Evolutionary conservation across 2,113 vertebrate genomes (phyloP).

Genomic region (Elanus axillaris): DNA sequence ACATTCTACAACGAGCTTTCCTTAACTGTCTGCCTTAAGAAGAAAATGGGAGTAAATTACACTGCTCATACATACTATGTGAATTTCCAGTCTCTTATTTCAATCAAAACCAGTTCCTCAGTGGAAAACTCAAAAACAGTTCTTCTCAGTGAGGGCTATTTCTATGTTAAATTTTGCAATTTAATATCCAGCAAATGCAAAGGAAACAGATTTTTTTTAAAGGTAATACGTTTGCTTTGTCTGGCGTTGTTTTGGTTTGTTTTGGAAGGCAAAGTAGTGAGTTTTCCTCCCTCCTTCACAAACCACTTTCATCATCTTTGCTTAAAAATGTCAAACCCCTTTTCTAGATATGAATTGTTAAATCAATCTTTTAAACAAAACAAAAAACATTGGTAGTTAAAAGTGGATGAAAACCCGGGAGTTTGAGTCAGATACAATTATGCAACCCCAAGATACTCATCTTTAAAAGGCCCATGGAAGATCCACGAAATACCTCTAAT

Average conservation of each 20-base stretch:
- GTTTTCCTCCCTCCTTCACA: background rate
- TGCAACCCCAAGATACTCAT: background rate
- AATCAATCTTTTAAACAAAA: background rate
- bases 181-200: background rate
- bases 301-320: background rate
- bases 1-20: background rate
- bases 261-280: background rate
- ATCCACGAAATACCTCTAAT: background rate
- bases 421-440: background rate
- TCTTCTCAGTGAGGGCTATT: background rate
- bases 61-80: background rate
- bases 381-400: background rate
- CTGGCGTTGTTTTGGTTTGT: background rate
- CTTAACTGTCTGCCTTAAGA: background rate
- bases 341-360: background rate
- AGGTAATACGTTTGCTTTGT: background rate
- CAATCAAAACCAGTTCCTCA: background rate
- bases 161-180: background rate
- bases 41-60: background rate
- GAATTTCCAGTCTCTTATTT: constrained; percentile 12
- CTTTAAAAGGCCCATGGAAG: background rate
- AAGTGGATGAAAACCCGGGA: background rate
- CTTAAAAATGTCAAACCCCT: background rate
- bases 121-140: background rate
- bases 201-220: background rate